These are phyloP conservation scores for Aphelenchoides avenae DNA, from an alignment of 1,140 invertebrate species.

Conservation along the genomic window DNA sequence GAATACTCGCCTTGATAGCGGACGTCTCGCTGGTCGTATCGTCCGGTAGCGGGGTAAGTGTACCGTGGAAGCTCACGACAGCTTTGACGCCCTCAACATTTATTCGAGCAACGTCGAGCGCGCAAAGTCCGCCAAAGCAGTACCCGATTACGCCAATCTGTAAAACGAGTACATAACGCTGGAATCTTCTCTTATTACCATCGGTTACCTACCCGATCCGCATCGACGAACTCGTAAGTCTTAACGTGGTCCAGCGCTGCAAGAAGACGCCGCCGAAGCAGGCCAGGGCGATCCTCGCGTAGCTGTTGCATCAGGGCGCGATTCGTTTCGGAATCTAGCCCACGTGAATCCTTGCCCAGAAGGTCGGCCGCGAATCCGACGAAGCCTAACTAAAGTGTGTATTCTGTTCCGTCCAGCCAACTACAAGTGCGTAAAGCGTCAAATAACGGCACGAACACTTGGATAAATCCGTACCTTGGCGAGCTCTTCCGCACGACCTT, in stretches of 20 bases:
- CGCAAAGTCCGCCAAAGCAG: conserved; percentile 54
- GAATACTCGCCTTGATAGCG: conserved; percentile 28
- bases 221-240: conserved; percentile 32
- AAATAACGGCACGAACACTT: too few relatives aligned
- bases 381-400: conserved; percentile 45
- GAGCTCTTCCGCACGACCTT: too few relatives aligned
- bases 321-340: conserved; percentile 26
- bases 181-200: neutral
- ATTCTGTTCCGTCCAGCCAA: too few relatives aligned
- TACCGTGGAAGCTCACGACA: conserved; percentile 55
- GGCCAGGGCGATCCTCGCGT: conserved; percentile 26
- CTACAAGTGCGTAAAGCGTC: too few relatives aligned
- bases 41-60: conserved; percentile 34
- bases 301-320: conserved; percentile 33
- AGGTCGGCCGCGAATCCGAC: conserved; percentile 45
- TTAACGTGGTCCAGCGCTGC: conserved; percentile 37
- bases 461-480: too few relatives aligned
- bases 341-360: conserved; percentile 44
- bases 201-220: conserved; percentile 19
- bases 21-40: conserved; percentile 24
- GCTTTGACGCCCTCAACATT: conserved; percentile 39
- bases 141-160: conserved; percentile 50
- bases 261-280: conserved; percentile 30
- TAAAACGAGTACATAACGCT: conserved; percentile 4
- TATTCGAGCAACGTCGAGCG: conserved; percentile 44